These are phyloP conservation scores for Cacajao melanocephalus DNA, from an alignment of 2,797 vertebrate genomes.

Conservation along the genomic window DNA sequence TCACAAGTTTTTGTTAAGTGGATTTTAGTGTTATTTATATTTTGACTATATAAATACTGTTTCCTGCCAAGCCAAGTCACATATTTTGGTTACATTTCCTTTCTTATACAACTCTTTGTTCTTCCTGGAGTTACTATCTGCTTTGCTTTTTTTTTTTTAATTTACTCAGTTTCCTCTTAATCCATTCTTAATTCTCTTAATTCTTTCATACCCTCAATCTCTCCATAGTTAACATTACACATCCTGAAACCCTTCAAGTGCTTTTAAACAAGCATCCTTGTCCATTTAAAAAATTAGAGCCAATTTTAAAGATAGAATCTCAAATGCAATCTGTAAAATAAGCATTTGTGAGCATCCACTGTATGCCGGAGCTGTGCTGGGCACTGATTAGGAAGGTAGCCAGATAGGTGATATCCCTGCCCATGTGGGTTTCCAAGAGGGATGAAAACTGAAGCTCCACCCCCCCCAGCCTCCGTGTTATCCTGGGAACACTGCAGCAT, in stretches of 20 bases:
- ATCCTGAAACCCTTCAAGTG: background rate
- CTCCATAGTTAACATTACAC: background rate
- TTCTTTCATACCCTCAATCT: background rate
- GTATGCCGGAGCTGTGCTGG: background rate
- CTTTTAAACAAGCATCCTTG: background rate
- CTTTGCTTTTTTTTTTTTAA: slow-evolving; percentile 18
- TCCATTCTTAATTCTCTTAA: background rate
- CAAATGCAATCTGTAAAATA: background rate
- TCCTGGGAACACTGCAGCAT: background rate
- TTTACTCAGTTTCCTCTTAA: background rate
- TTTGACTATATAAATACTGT: background rate
- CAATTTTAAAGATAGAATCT: background rate
- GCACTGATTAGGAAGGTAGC: too few species aligned
- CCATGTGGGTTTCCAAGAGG: accelerated
- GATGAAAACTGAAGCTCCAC: background rate
- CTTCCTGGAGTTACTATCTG: background rate
- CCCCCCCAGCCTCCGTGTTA: background rate
- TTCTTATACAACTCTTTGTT: background rate
- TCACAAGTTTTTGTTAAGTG: background rate
- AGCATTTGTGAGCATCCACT: background rate
- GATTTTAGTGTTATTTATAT: background rate
- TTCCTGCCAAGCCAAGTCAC: background rate
- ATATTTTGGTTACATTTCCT: background rate
- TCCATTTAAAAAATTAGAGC: background rate
- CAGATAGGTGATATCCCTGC: background rate